Base-by-base conservation (phyloP, 2,888 invertebrate genomes). In the Rambutsinella grinnellia region DNA sequence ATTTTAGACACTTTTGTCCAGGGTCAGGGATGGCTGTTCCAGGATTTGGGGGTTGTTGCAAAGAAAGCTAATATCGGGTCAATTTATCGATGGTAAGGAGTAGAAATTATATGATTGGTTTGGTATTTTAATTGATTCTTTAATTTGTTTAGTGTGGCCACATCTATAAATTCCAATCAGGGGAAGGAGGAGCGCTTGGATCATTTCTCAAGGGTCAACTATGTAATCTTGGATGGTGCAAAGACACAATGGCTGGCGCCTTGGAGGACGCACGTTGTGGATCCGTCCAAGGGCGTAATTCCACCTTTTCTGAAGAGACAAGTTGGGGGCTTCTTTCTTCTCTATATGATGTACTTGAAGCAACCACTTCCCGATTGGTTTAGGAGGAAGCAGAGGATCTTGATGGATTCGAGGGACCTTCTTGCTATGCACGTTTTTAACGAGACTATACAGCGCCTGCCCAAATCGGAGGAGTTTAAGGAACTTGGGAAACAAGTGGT, bases 281-380 rank as follows among this genome's bases (percentile, higher is more conserved):
- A 69, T n/a, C 24, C 60, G 21, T 53, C 60, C 1, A 53, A 61
- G 24, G 60, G 51, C 2, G 58, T 36, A 27, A 60, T 61, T 24
- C 69, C 69, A 17, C 60, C 69, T 6, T 69, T 61, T 53, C 47
- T 69, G 8, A 69, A 69, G 19, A 28, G 69, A 23, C 69, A 69
- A 61, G 15, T 61, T 8, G 69, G 69, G 10, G 69, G 69, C 21
- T 69, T 69, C 26, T 69, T 61, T 26, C 60, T 69, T 2, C 51
- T 69, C 2, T 69, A 61, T 21, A 61, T 69, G 69, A 24, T 69
- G 0, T 53, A 69, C 60, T 23, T 28, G 5, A 61, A 19, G 28
- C 61, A 60, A 21, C 69, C 69, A 2, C 61, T 61, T n/a, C 15
- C 61, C 0, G 26, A 61, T 6, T 15, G 69, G 15, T 44, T 17